Percentiles rank a stretch among this genome's conserved stretches.
phyloP scores from a whole-genome alignment of 2,888 invertebrate species.

The Luperina testacea region DNA sequence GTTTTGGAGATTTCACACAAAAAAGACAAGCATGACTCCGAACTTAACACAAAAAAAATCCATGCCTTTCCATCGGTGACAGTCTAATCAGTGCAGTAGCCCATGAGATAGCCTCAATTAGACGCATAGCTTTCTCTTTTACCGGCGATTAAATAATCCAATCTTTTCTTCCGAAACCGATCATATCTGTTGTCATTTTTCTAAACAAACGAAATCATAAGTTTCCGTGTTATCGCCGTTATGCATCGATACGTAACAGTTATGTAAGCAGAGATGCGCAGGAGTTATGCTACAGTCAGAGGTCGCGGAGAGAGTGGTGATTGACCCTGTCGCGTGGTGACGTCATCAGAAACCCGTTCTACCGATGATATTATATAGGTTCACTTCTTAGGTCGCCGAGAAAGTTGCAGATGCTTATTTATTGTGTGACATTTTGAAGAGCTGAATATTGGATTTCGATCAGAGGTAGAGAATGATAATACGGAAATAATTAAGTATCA shows the following conservation, averaged over 20 bases:
- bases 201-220: slow-evolving; percentile 52
- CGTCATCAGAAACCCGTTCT: slow-evolving; percentile 67
- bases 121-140: slow-evolving; percentile 60
- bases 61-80: slow-evolving; percentile 24
- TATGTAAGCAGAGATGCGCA: slow-evolving; percentile 65
- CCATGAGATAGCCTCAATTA: slow-evolving; percentile 51
- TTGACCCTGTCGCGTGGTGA: slow-evolving; percentile 68
- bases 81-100: slow-evolving; percentile 49
- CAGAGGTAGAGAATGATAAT: neutral
- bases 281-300: slow-evolving; percentile 72
- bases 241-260: slow-evolving; percentile 67
- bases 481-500: no score
- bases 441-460: neutral
- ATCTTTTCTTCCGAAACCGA: slow-evolving; percentile 27
- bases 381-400: slow-evolving; percentile 43
- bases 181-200: slow-evolving; percentile 48
- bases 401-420: slow-evolving; percentile 53
- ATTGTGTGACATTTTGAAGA: slow-evolving; percentile 35
- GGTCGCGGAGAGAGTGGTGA: slow-evolving; percentile 80
- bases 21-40: neutral
- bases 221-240: slow-evolving; percentile 63
- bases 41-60: slow-evolving; percentile 11
- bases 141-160: slow-evolving; percentile 50
- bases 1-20: neutral
- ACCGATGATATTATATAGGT: slow-evolving; percentile 43